Evolutionary conservation across 2,797 vertebrate species (phyloP), one percentile per base, ranked within the genome.

Genomic region (Scolopax rusticola): DNA sequence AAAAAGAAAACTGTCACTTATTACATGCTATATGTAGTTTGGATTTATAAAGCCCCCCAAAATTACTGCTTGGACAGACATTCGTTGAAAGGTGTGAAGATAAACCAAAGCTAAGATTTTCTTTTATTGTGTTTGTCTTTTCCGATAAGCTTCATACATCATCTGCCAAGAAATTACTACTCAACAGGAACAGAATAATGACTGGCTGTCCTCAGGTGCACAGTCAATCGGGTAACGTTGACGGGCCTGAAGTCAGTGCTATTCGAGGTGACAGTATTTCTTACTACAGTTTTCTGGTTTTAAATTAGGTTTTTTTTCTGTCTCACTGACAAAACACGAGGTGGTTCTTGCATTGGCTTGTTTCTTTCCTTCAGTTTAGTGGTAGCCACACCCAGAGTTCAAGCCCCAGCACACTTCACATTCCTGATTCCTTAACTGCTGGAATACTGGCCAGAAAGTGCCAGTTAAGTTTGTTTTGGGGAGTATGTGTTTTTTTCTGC

Each of bases 351-450:
- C 32, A 41, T 70, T 76, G 85, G 60, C 89, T 91, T 92, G 91
- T 93, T 93, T 65, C n/a, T 84, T 65, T 86, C 36, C 71, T 89
- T 63, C n/a, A 24, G 28, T 45, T 54, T 32, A 43, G 48, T 63
- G 36, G 41, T 61, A 79, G 61, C 83, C 95, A 75, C 94, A 89
- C 90, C 90, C 68, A 28, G 53, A 84, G 41, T 63, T 94, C 67
- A 70, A 76, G 86, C 79, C 80, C 28, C 30, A 45, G 81, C 67
- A 48, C 81, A 64, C 75, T 92, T 77, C 2, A 38, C 81, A 36
- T 93, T 93, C 89, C 60, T 27, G 12, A 68, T 90, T 67, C 21
- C 65, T 78, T 48, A 61, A 73, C 68, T 74, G 50, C 41, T 95
- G 61, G 88, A 79, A 57, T 67, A 43, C 51, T 76, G 67, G 12